Evolutionary conservation across 2,888 invertebrate genomes (phyloP), one percentile per base, ranked within the genome.

Genomic region (Cheilosia urbana): DNA sequence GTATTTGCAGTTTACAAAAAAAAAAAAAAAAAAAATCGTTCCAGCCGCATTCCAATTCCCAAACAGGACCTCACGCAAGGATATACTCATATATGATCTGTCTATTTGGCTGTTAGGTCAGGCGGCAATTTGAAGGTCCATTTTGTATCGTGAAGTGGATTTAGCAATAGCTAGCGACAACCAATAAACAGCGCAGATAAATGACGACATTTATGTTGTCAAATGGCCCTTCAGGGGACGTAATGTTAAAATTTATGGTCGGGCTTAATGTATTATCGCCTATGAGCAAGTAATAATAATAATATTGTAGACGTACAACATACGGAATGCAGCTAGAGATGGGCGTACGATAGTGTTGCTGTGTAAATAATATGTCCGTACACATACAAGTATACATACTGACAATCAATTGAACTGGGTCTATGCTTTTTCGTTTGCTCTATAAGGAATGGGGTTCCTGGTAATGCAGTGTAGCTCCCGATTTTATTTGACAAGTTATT

Each of bases 401-500:
- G 79, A 75, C 65, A 69, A 57, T 69, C 73, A 51, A 69, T 84
- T 75, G 68, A 73, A 73, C 66, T 42, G 68, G 55, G 45, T 11
- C 47, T 1, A 30, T 40, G 30, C 51, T 37, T 37, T 40, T n/a
- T 42, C 69, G 66, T 60, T 21, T 57, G 19, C 49, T 30, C 11
- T 17, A 27, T 47, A 51, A 27, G 7, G 49, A 40, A 57, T 63
- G 69, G 51, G 30, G 68, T 80, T 51, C 45, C 71, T 71, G 75
- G 63, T 66, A 76, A 66, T 60, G 84, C 69, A 79, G 79, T 65
- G 47, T 30, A 73, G 55, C 75, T 55, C 71, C 69, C 84, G 75
- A 80, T 80, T 84, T 84, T 80, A 84, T 84, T 80, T 84, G 84
- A 80, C 84, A 80, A 84, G 80, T 84, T 76, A 84, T 84, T 84